phyloP scores from a whole-genome alignment of 2,888 invertebrate genomes.

The Dasypogon diadema region DNA sequence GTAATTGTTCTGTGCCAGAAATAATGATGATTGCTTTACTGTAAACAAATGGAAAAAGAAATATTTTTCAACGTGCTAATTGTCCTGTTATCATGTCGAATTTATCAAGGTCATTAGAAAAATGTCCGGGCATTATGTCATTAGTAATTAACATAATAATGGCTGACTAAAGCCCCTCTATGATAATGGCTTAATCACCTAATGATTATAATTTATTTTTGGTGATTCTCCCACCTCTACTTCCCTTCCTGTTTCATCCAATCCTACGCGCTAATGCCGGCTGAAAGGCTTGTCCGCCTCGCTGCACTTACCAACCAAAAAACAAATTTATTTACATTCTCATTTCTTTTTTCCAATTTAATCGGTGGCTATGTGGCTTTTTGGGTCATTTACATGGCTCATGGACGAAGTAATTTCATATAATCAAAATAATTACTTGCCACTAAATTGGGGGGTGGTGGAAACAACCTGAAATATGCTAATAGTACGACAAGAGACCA shows the following conservation, averaged over 20 bases:
- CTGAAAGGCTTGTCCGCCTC: slow-evolving; percentile 18
- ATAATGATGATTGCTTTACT: slow-evolving; percentile 41
- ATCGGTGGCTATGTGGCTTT: slow-evolving; percentile 42
- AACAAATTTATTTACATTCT: slow-evolving; percentile 47
- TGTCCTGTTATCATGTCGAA: slow-evolving; percentile 54
- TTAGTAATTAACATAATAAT: slow-evolving; percentile 56
- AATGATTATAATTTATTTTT: slow-evolving; percentile 52
- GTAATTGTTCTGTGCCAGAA: slow-evolving; percentile 17
- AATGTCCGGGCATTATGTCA: slow-evolving; percentile 54
- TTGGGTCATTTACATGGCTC: slow-evolving; percentile 48
- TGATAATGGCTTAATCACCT: slow-evolving; percentile 50
- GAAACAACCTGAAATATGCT: slow-evolving; percentile 34
- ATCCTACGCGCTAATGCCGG: background rate
- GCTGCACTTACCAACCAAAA: slow-evolving; percentile 30
- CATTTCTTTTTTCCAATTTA: slow-evolving; percentile 45
- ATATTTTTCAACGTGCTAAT: slow-evolving; percentile 54
- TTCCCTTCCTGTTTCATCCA: background rate
- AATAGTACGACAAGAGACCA: background rate
- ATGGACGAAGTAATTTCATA: slow-evolving; percentile 40
- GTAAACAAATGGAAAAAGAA: slow-evolving; percentile 25
- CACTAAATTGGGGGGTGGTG: slow-evolving; percentile 44
- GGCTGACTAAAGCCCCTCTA: slow-evolving; percentile 34
- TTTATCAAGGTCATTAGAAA: slow-evolving; percentile 56
- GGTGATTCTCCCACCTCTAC: background rate
- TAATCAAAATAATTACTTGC: slow-evolving; percentile 45